These are phyloP conservation scores for Busseola fusca DNA, from an alignment of 2,888 invertebrate genomes.

Conservation along the genomic window DNA sequence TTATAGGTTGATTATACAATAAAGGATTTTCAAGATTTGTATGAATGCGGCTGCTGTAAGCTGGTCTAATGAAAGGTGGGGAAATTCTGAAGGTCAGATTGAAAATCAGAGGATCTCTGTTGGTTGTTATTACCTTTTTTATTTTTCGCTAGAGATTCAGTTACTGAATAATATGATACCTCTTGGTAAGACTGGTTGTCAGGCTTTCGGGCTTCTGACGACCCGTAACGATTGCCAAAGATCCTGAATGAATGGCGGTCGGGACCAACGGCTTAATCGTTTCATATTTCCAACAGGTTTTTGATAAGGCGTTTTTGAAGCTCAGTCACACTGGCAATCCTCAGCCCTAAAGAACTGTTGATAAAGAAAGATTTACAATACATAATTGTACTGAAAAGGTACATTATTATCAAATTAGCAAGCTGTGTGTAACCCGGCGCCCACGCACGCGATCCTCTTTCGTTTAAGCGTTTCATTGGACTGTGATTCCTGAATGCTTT, in stretches of 20 bases:
- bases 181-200: too few species aligned
- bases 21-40: too few species aligned
- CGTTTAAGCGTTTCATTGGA: slow-evolving; percentile 54
- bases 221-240: too few species aligned
- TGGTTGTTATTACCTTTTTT: background rate
- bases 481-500: slow-evolving; percentile 56
- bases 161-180: too few species aligned
- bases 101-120: background rate
- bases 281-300: background rate
- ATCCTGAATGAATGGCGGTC: too few species aligned
- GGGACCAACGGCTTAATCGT: too few species aligned
- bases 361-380: background rate
- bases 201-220: too few species aligned
- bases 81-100: background rate
- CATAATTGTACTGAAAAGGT: background rate
- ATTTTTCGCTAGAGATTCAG: background rate
- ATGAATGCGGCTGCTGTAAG: too few species aligned
- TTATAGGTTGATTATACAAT: too few species aligned
- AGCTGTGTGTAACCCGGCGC: slow-evolving; percentile 36
- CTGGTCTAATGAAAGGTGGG: background rate
- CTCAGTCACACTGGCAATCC: background rate
- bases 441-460: slow-evolving; percentile 49
- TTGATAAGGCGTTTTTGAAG: background rate
- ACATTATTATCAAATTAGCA: slow-evolving; percentile 41
- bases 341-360: background rate